Conservation (phyloP, 2,113 vertebrate species). For the Cyprinodon tularosa region DNA sequence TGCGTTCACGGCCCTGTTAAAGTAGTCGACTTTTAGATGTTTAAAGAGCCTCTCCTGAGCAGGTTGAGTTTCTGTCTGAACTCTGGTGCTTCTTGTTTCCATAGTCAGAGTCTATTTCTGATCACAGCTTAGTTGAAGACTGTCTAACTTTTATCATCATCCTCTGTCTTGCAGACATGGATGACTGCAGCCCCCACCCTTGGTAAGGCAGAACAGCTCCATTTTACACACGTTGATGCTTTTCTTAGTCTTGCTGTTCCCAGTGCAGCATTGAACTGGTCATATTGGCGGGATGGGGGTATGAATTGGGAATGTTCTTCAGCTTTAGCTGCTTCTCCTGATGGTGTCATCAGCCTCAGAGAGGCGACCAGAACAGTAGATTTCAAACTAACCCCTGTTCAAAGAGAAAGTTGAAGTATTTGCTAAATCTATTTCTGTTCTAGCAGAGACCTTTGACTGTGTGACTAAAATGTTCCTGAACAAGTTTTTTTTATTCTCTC, state of each 20-base stretch:
- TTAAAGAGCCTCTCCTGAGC: too few relatives aligned
- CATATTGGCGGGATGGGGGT: neutral
- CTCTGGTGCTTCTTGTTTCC: too few relatives aligned
- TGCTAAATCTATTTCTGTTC: neutral
- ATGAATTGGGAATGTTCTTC: neutral
- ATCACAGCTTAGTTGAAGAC: too few relatives aligned
- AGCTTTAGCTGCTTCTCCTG: conserved; percentile 15
- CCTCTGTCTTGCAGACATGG: conserved; percentile 82
- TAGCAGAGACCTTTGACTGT: neutral
- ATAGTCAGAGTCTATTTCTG: too few relatives aligned
- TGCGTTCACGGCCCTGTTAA: too few relatives aligned
- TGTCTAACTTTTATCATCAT: conserved; percentile 2
- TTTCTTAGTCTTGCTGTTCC: neutral
- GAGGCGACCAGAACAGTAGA: neutral
- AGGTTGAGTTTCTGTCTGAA: too few relatives aligned
- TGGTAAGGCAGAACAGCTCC: conserved; percentile 82
- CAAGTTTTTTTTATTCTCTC: conserved; percentile 11
- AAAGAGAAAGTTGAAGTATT: too few relatives aligned
- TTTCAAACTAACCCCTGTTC: too few relatives aligned
- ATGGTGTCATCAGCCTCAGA: conserved; percentile 3
- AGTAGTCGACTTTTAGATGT: too few relatives aligned
- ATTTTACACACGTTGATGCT: neutral
- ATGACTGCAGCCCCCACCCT: conserved; percentile 94
- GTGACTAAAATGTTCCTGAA: neutral
- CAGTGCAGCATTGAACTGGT: neutral